These are phyloP conservation scores for Cottus gobio DNA, from an alignment of 2,113 vertebrate species.

Conservation along the genomic window DNA sequence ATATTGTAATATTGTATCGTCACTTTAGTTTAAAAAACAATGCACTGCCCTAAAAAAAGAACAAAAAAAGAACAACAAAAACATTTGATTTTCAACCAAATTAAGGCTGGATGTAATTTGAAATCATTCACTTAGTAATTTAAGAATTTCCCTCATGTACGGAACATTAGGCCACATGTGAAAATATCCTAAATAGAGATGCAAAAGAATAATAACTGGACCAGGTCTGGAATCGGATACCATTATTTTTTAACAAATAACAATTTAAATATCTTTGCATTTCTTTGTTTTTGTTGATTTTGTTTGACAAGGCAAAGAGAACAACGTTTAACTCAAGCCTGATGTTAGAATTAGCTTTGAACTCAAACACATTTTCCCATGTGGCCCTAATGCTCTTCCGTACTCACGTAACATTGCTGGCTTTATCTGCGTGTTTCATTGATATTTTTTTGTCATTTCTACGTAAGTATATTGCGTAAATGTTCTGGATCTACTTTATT, in stretches of 20 bases:
- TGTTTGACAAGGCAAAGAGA: not conserved
- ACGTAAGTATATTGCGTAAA: not conserved
- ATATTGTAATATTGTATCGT: too few relatives aligned
- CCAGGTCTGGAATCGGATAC: not conserved
- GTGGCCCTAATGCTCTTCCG: not conserved
- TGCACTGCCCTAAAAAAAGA: not conserved
- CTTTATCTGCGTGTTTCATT: constrained; percentile 2
- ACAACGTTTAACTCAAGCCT: not conserved
- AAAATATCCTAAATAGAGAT: not conserved
- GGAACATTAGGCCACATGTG: not conserved
- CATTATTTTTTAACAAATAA: not conserved
- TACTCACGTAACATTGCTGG: constrained; percentile 1
- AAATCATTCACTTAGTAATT: not conserved
- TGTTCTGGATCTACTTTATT: not conserved
- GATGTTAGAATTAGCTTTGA: not conserved
- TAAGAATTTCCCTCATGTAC: not conserved
- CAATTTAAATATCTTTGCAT: not conserved
- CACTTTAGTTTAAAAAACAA: not conserved
- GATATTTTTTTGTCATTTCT: not conserved
- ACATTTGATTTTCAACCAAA: not conserved
- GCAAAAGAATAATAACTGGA: not conserved
- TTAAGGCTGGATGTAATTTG: not conserved
- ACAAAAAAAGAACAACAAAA: too few relatives aligned
- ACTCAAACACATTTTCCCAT: not conserved
- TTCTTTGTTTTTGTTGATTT: not conserved